Evolutionary conservation across 1,140 invertebrate genomes (phyloP), one percentile per base, ranked within the genome.

Genomic region (Trialeurodes vaporariorum): DNA sequence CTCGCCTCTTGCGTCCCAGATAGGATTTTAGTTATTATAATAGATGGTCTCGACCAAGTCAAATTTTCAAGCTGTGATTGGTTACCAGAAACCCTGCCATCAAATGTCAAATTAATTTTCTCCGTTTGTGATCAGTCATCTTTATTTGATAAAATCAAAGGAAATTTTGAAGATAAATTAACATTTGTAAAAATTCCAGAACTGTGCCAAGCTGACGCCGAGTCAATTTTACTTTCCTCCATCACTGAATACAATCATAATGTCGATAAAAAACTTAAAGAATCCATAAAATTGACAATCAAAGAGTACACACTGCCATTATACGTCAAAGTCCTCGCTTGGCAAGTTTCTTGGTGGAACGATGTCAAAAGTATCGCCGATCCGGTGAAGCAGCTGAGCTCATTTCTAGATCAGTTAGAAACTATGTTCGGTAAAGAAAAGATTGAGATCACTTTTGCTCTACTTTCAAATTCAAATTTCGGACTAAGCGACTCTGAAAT

Each of bases 401-500:
- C 83, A 68, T 83, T 87, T 74, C 81, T 89, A 67, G 82, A 85
- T 9, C 82, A 85, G 66, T 77, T 88, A 49, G 88, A 90, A 75
- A 79, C 80, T 13, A 84, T 85, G 22, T 78, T 89, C 60, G 87
- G 86, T 0, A 82, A 81, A 66, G 80, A 83, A 60, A 73, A 82
- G 80, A 74, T 81, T 11, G 77, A 80, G 74, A 81, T 75, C 79
- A 84, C 80, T 13, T 76, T 91, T n/a, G 84, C 86, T 0, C 79
- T 90, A 49, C 79, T 90, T 22, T 85, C 86, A 1, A 85, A 85
- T 5, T 82, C 87, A 2, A 82, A 87, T 58, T 82, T 85, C 72
- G 89, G 90, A 0, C 77, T 91, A n/a, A 84, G 84, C 17, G 85
- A 88, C 72, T 85, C 84, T 2, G 90, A 91, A 78, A 84, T 90